Evolutionary conservation across 2,888 invertebrate species (phyloP).

Genomic region (Drosophila putrida): DNA sequence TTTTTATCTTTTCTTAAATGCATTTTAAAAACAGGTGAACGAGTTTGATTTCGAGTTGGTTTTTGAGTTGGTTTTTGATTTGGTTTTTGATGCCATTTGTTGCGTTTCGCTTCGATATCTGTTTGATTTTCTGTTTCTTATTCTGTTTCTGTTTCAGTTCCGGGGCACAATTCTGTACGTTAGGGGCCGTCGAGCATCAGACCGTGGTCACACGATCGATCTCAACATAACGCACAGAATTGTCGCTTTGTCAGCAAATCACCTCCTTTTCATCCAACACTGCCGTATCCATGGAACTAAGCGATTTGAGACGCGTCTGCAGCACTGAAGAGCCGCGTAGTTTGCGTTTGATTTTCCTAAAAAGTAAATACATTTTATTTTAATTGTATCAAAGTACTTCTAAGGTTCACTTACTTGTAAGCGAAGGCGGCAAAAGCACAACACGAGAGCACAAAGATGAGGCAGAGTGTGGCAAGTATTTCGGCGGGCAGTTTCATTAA

Average conservation of each 20-base stretch:
- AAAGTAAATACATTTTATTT: constrained; percentile 3
- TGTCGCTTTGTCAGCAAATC: constrained; percentile 98
- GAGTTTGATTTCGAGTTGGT: constrained; percentile 74
- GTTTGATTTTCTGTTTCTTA: constrained; percentile 41
- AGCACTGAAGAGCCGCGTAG: constrained; percentile 91
- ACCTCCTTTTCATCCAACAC: constrained; percentile 94
- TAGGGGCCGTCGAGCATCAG: constrained; percentile 87
- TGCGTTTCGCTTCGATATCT: constrained; percentile 25
- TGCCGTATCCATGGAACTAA: constrained; percentile 91
- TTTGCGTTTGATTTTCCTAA: constrained; percentile 87
- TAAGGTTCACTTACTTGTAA: constrained; percentile 86
- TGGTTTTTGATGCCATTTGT: constrained; percentile 35
- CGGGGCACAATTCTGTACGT: constrained; percentile 85
- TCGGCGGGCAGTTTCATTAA: constrained; percentile 91
- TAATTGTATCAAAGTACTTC: background rate
- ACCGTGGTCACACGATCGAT: constrained; percentile 96
- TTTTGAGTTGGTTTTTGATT: constrained; percentile 48
- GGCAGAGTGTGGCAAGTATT: constrained; percentile 88
- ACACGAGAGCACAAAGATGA: constrained; percentile 85
- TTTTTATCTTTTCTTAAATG: constrained; percentile 64
- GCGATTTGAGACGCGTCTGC: constrained; percentile 92
- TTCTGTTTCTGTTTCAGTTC: constrained; percentile 69
- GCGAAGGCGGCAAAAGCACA: constrained; percentile 86
- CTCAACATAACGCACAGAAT: constrained; percentile 97
- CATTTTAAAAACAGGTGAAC: constrained; percentile 80